Conservation (phyloP, 2,797 vertebrate species). For the Gastrophryne carolinensis region DNA sequence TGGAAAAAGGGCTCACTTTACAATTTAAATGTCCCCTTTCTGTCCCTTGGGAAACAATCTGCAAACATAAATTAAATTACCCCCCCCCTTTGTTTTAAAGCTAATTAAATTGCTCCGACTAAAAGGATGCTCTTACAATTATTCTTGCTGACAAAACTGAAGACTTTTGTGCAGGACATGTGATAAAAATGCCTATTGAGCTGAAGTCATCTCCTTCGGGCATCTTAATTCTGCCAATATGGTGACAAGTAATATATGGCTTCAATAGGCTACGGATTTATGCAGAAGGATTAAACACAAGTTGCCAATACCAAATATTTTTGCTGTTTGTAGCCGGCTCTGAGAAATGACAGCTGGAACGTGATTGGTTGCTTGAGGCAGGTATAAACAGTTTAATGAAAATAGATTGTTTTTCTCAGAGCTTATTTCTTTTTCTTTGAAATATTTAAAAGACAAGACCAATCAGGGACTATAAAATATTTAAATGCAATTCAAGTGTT, state of each 20-base stretch:
- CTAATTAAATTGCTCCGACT: conserved; percentile 29
- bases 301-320: no score
- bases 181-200: not conserved
- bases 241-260: not conserved
- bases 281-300: no score
- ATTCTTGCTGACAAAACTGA: conserved; percentile 16
- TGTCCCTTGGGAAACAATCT: conserved; percentile 30
- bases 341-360: no score
- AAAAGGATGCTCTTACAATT: conserved; percentile 18
- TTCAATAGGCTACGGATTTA: no score
- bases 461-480: no score
- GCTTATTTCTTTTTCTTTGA: no score
- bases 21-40: conserved; percentile 23
- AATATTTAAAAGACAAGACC: no score
- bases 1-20: conserved; percentile 25
- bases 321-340: no score
- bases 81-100: conserved; percentile 29
- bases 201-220: not conserved
- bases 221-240: not conserved
- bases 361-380: no score
- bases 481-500: no score
- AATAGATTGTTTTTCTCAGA: no score
- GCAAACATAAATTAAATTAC: conserved; percentile 43
- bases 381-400: no score
- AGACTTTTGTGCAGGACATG: not conserved